A percentile compares a stretch with the other conserved stretches of the same genome.
phyloP scores from a whole-genome alignment of 1,140 invertebrate species.

The Chrysomallon squamiferum region DNA sequence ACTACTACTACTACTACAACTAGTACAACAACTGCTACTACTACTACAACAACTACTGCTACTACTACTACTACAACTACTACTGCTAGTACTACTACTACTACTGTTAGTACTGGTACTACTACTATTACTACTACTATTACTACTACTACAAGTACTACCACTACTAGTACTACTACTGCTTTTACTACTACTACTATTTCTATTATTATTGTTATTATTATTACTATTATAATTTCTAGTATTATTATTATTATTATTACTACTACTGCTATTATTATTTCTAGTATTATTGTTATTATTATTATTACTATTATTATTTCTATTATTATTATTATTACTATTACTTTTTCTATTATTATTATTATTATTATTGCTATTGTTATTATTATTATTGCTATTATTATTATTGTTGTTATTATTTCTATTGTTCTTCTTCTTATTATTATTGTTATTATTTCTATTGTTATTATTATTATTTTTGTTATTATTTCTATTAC shows the following conservation, averaged over 20 bases:
- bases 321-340: too few species aligned
- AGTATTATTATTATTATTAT: not conserved
- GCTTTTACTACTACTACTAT: not conserved
- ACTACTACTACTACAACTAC: not conserved
- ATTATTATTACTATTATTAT: not conserved
- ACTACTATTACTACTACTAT: not conserved
- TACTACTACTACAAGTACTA: not conserved
- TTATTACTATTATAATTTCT: not conserved
- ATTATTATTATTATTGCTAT: not conserved
- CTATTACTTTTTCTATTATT: not conserved
- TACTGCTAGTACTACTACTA: not conserved
- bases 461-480: too few species aligned
- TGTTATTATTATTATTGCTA: not conserved
- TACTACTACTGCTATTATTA: not conserved
- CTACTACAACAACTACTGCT: not conserved
- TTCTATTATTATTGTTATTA: not conserved
- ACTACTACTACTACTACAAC: conserved; percentile 4
- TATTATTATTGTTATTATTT: too few species aligned
- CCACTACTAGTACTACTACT: not conserved
- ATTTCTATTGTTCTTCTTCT: too few species aligned
- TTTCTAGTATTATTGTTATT: not conserved
- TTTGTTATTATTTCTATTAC: not conserved
- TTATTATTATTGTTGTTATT: not conserved
- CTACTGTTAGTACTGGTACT: not conserved
- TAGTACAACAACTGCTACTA: not conserved